These are phyloP conservation scores for Ivindomyrus marchei DNA, from an alignment of 2,113 vertebrate genomes.

Conservation along the genomic window DNA sequence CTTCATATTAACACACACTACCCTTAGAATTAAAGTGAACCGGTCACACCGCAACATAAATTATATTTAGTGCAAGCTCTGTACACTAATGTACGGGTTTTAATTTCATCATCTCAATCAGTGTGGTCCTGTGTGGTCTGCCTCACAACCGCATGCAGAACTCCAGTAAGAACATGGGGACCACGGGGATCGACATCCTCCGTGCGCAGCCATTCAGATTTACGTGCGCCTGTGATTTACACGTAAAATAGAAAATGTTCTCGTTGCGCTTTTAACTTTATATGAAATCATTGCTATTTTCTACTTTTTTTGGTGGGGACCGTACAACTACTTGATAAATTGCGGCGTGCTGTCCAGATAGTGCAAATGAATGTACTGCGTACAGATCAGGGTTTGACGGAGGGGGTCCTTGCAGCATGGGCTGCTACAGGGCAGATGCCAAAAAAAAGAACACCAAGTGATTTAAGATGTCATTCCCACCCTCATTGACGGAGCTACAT, in stretches of 20 bases:
- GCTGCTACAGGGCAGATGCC: neutral
- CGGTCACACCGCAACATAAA: conserved; percentile 24
- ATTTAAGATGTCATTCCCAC: conserved; percentile 52
- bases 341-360: neutral
- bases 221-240: neutral
- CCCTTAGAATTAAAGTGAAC: conserved; percentile 10
- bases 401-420: neutral
- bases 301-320: neutral
- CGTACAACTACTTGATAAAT: neutral
- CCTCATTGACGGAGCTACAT: conserved; percentile 57
- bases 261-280: neutral
- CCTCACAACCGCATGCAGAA: neutral
- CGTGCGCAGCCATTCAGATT: neutral
- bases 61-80: conserved; percentile 20
- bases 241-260: neutral
- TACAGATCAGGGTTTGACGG: neutral
- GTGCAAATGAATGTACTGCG: neutral
- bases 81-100: conserved; percentile 27
- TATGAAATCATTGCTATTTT: conserved; percentile 8
- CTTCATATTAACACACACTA: conserved; percentile 14
- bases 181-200: neutral
- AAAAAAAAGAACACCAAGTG: conserved; percentile 32
- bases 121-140: conserved; percentile 24
- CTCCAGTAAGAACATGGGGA: conserved; percentile 11
- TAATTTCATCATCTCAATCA: conserved; percentile 24